Percentiles rank a stretch among this genome's conserved stretches.
These are phyloP conservation scores for Apodemia zela DNA, from an alignment of 2,888 invertebrate species.

Conservation along the genomic window DNA sequence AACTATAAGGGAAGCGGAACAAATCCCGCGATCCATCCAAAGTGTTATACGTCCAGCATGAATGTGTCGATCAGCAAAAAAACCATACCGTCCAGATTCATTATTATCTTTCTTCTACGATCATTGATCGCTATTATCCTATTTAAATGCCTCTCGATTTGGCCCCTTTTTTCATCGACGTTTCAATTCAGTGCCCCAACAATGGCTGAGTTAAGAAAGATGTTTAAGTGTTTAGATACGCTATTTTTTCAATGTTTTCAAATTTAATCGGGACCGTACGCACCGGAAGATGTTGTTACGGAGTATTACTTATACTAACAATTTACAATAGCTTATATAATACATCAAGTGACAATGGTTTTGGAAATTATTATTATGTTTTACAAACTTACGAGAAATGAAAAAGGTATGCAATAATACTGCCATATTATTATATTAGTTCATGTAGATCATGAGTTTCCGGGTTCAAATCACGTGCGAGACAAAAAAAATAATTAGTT, in stretches of 20 bases:
- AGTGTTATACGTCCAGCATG: constrained; percentile 61
- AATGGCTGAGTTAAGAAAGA: constrained; percentile 76
- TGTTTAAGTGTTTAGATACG: constrained; percentile 79
- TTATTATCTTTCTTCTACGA: constrained; percentile 76
- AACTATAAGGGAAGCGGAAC: constrained; percentile 64
- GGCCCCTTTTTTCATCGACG: constrained; percentile 72
- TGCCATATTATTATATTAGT: too few relatives aligned
- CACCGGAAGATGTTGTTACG: constrained; percentile 78
- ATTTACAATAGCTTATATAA: constrained; percentile 3
- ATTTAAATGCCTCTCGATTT: constrained; percentile 79
- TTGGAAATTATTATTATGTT: not conserved
- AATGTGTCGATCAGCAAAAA: constrained; percentile 56
- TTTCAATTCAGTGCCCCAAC: constrained; percentile 70
- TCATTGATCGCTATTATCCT: constrained; percentile 79
- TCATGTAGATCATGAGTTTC: too few relatives aligned
- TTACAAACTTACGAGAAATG: not conserved
- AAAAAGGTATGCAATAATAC: too few relatives aligned
- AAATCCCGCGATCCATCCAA: constrained; percentile 63
- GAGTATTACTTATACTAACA: constrained; percentile 64
- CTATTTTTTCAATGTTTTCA: constrained; percentile 76
- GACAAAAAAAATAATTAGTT: too few relatives aligned
- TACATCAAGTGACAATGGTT: not conserved
- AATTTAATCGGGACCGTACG: constrained; percentile 70
- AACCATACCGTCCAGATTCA: constrained; percentile 68
- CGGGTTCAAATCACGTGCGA: too few relatives aligned